phyloP scores from a whole-genome alignment of 2,888 invertebrate species.

The Volucella inflata region DNA sequence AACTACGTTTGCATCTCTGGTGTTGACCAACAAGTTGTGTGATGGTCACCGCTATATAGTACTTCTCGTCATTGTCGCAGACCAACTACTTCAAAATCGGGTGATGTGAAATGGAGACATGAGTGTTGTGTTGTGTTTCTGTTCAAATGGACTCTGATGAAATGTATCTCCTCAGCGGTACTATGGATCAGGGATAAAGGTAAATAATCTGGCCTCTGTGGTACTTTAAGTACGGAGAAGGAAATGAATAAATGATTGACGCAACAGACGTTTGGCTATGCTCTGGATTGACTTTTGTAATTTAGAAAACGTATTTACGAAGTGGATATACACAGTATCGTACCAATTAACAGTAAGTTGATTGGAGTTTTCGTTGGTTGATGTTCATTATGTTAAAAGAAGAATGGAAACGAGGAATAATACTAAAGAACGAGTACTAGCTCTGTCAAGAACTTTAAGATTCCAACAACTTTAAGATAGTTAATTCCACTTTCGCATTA shows the following conservation, averaged over 20 bases:
- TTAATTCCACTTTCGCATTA: too few relatives aligned
- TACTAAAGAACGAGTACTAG: too few relatives aligned
- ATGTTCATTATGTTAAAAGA: too few relatives aligned
- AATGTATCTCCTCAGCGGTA: neutral
- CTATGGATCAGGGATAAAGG: neutral
- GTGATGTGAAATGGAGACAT: conserved; percentile 28
- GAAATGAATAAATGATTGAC: conserved; percentile 36
- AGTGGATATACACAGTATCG: neutral
- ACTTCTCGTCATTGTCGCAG: neutral
- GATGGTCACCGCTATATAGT: conserved; percentile 19
- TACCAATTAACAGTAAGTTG: conserved; percentile 1
- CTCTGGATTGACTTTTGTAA: conserved; percentile 20
- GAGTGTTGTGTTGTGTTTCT: neutral
- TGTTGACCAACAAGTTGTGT: conserved; percentile 49
- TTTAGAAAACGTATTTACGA: conserved; percentile 17
- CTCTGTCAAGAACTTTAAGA: too few relatives aligned
- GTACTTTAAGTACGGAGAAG: conserved; percentile 14
- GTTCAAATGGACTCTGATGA: neutral
- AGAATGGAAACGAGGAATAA: too few relatives aligned
- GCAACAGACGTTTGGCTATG: conserved; percentile 7
- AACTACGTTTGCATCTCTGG: conserved; percentile 31
- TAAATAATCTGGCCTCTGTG: conserved; percentile 35
- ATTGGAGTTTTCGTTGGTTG: conserved; percentile 10
- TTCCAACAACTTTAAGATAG: too few relatives aligned
- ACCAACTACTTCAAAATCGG: neutral